Evolutionary conservation across 2,113 vertebrate genomes (phyloP), one percentile per base, ranked within the genome.

Genomic region (Garra rufa): DNA sequence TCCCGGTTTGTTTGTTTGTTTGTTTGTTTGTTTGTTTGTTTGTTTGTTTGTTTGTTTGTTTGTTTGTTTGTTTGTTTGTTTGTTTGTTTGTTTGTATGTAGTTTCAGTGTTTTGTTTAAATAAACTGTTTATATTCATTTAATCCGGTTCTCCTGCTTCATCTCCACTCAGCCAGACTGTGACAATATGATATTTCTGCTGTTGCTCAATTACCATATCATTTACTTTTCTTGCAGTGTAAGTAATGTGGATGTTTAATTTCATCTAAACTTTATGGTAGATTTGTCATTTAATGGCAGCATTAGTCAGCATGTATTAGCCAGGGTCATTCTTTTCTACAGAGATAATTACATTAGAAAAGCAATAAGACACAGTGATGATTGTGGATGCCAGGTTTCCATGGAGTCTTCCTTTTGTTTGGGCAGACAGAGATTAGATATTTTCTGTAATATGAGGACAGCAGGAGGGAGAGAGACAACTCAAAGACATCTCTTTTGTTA

Each of bases 271-370:
- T 6, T 19, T 38, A 28, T 55, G 77, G 26, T 24, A 78, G 69
- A 87, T 90, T 81, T 86, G 67, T 85, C 78, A 84, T 89, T 86
- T 83, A 85, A 87, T 90, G 73, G 19, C 48, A 78, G 44, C 82
- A 82, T 86, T 87, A 87, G 77, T 88, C 69, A 86, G 43, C 74
- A 83, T 57, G 71, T 83, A 85, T 82, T 83, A 87, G 67, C 71
- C 76, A n/a, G 24, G 57, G 63, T 82, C 38, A 76, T 82, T 30
- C 43, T 41, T 77, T 71, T 63, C 70, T 86, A 69, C 81, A 24
- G 48, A 69, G 65, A 71, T 88, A 88, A 85, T 81, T 78, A 75
- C 59, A 78, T 87, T 61, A 87, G 71, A 77, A 65, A 85, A 26
- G 74, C 55, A 82, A 89, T 87, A 88, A 84, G 65, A 78, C 87